phyloP scores from a whole-genome alignment of 2,797 vertebrate species.

The Takifugu ocellatus region DNA sequence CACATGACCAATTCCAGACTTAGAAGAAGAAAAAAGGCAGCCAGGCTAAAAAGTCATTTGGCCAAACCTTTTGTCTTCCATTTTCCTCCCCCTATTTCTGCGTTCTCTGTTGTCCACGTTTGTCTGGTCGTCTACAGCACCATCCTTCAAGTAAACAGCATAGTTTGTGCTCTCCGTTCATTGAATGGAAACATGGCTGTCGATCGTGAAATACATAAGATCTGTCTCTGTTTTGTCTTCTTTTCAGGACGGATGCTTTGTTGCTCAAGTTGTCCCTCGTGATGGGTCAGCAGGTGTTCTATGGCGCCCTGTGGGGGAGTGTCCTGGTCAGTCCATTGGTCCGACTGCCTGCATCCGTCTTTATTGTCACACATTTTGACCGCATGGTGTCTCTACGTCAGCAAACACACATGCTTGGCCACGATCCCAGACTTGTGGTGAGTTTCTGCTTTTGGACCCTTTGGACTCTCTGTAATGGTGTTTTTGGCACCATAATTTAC shows the following conservation, averaged over 20 bases:
- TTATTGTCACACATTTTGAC: conserved; percentile 89
- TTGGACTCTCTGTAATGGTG: no score
- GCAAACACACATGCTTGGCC: conserved; percentile 89
- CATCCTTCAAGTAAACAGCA: no score
- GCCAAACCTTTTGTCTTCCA: no score
- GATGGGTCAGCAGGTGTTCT: conserved; percentile 90
- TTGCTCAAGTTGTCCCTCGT: conserved; percentile 85
- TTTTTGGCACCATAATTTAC: neutral
- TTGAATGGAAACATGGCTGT: no score
- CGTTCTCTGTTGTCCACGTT: no score
- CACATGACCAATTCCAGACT: no score
- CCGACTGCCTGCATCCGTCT: conserved; percentile 89
- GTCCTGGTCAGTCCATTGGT: conserved; percentile 83
- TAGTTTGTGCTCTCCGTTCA: no score
- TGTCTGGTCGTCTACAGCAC: no score
- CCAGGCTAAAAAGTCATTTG: no score
- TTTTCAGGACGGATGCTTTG: conserved; percentile 84
- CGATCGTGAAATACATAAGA: neutral
- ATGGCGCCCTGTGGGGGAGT: conserved; percentile 89
- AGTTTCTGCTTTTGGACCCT: conserved; percentile 44
- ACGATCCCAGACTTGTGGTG: conserved; percentile 82
- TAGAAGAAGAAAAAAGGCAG: no score
- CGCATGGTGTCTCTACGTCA: conserved; percentile 71
- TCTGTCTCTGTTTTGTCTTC: conserved; percentile 1
- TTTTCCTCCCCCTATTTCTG: no score